Percentiles rank a stretch among this genome's conserved stretches.
Evolutionary conservation across 2,797 vertebrate species (phyloP).

Genomic region (Gastrophryne carolinensis): DNA sequence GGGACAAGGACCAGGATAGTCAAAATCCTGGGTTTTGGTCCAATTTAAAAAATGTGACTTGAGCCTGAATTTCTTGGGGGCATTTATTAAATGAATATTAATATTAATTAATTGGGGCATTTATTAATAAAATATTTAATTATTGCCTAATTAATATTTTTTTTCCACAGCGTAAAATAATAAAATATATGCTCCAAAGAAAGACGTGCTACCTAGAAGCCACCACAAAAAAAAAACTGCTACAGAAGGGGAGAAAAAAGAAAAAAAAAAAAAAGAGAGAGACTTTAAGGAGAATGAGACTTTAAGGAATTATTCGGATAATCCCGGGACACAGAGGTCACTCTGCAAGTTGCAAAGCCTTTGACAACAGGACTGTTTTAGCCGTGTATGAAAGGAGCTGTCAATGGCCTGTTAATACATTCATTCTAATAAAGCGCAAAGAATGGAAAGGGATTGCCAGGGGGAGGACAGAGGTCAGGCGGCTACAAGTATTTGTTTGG

Average conservation of each 20-base stretch:
- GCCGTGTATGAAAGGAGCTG: slow-evolving; percentile 49
- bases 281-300: no score
- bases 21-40: no score
- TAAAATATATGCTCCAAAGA: no score
- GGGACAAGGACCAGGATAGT: no score
- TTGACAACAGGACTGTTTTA: slow-evolving; percentile 48
- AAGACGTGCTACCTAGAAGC: slow-evolving; percentile 16
- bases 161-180: slow-evolving; percentile 17
- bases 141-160: no score
- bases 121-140: no score
- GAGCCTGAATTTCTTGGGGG: no score
- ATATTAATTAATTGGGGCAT: no score
- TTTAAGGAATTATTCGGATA: slow-evolving; percentile 49
- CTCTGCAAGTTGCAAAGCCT: slow-evolving; percentile 44
- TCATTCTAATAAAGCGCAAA: slow-evolving; percentile 46
- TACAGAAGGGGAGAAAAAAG: background rate
- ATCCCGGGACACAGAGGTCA: slow-evolving; percentile 48
- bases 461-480: slow-evolving; percentile 45
- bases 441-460: slow-evolving; percentile 45
- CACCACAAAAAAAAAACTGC: slow-evolving; percentile 10
- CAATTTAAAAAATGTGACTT: no score
- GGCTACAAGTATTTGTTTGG: slow-evolving; percentile 50
- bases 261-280: background rate
- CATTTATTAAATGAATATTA: no score
- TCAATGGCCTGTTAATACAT: slow-evolving; percentile 52